phyloP scores from a whole-genome alignment of 2,797 vertebrate genomes.

The Sebastes flavidus region DNA sequence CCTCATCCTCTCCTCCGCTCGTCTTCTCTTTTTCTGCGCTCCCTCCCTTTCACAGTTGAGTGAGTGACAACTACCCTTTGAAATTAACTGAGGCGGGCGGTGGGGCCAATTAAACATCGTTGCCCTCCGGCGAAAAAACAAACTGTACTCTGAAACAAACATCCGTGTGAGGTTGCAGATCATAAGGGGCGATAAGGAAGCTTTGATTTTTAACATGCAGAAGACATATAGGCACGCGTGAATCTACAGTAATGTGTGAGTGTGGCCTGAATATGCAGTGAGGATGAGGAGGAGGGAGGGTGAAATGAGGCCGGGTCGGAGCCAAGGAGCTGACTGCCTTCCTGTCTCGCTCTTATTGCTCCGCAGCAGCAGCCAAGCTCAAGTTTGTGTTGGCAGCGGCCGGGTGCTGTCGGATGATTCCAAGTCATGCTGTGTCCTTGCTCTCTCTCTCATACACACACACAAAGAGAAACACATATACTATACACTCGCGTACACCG shows the following conservation, averaged over 20 bases:
- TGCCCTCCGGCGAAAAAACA: constrained; percentile 1
- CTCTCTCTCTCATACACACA: constrained; percentile 5
- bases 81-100: constrained; percentile 40
- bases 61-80: constrained; percentile 50
- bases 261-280: constrained; percentile 43
- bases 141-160: constrained; percentile 8
- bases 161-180: neutral
- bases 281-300: neutral
- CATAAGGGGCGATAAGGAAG: neutral
- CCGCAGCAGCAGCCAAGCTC: constrained; percentile 71
- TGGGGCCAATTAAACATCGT: constrained; percentile 46
- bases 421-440: constrained; percentile 51
- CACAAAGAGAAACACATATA: constrained; percentile 12
- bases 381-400: constrained; percentile 78
- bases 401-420: constrained; percentile 57
- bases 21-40: neutral
- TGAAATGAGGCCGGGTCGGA: constrained; percentile 8
- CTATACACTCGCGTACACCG: neutral
- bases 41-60: constrained; percentile 33
- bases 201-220: neutral
- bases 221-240: constrained; percentile 23
- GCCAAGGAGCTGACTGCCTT: constrained; percentile 64
- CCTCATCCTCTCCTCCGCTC: constrained; percentile 36
- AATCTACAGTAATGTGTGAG: constrained; percentile 2
- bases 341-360: constrained; percentile 64